Conservation (phyloP, 2,797 vertebrate species). For the Morelia viridis region DNA sequence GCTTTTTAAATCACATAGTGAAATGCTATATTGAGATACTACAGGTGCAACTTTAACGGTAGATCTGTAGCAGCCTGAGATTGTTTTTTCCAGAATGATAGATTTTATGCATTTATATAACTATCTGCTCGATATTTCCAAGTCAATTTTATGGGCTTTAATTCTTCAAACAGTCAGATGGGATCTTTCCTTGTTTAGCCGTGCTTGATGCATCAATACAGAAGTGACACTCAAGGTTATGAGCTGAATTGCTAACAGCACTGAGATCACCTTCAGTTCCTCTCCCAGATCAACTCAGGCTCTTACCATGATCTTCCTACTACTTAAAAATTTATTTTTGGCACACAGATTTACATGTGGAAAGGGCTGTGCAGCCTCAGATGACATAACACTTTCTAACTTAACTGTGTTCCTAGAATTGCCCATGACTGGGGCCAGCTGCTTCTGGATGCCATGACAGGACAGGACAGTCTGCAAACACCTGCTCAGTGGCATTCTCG, state of each 20-base stretch:
- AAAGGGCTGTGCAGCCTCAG: background rate
- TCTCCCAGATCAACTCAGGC: background rate
- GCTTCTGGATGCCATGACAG: background rate
- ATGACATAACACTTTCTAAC: background rate
- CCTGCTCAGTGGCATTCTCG: background rate
- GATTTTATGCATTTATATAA: background rate
- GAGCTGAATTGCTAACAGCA: background rate
- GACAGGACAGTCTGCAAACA: background rate
- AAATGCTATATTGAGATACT: background rate
- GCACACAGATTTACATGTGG: background rate
- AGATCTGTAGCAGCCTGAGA: background rate
- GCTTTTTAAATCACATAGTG: background rate
- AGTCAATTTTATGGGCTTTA: constrained; percentile 14
- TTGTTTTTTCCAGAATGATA: background rate
- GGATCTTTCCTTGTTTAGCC: background rate
- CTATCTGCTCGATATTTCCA: constrained; percentile 9
- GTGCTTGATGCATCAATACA: background rate
- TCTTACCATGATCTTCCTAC: background rate
- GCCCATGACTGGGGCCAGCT: background rate
- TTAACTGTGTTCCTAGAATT: background rate
- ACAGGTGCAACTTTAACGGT: too few species aligned
- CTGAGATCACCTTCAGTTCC: background rate
- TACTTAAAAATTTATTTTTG: background rate
- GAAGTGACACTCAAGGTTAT: background rate
- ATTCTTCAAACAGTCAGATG: background rate